phyloP scores from a whole-genome alignment of 2,888 invertebrate species.

The Choristoneura rosaceana region DNA sequence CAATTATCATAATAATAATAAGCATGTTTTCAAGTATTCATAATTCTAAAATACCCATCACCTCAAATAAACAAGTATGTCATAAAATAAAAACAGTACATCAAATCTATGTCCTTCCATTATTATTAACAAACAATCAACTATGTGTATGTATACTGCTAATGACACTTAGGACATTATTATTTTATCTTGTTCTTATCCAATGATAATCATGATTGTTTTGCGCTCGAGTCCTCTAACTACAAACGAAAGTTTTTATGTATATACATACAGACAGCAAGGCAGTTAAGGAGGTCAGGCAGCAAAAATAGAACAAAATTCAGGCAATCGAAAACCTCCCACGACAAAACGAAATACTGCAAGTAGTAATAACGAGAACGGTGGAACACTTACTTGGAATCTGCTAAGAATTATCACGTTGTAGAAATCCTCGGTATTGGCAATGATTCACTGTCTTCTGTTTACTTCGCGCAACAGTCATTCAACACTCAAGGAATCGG shows the following conservation, averaged over 20 bases:
- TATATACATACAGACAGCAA: too few relatives aligned
- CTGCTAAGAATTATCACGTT: slow-evolving; percentile 14
- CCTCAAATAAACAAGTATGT: too few relatives aligned
- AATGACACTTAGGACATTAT: not conserved
- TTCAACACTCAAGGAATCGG: slow-evolving; percentile 36
- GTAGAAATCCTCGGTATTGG: slow-evolving; percentile 29
- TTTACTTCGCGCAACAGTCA: slow-evolving; percentile 37
- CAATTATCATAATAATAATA: too few relatives aligned
- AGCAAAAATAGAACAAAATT: slow-evolving; percentile 30
- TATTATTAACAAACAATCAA: not conserved
- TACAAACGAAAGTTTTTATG: not conserved
- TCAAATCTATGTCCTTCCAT: not conserved
- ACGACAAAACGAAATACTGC: slow-evolving; percentile 2
- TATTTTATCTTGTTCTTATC: not conserved
- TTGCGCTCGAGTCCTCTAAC: not conserved
- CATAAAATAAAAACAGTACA: not conserved
- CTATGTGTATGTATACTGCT: not conserved
- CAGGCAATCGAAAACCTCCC: slow-evolving; percentile 14
- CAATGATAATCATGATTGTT: not conserved
- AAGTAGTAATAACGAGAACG: slow-evolving; percentile 14
- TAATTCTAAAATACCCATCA: too few relatives aligned
- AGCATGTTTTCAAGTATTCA: too few relatives aligned
- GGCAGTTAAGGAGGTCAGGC: slow-evolving; percentile 34
- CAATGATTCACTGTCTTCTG: slow-evolving; percentile 39
- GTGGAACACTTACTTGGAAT: slow-evolving; percentile 29